Conservation (phyloP, 2,888 invertebrate species). For the Slavum lentiscoides region DNA sequence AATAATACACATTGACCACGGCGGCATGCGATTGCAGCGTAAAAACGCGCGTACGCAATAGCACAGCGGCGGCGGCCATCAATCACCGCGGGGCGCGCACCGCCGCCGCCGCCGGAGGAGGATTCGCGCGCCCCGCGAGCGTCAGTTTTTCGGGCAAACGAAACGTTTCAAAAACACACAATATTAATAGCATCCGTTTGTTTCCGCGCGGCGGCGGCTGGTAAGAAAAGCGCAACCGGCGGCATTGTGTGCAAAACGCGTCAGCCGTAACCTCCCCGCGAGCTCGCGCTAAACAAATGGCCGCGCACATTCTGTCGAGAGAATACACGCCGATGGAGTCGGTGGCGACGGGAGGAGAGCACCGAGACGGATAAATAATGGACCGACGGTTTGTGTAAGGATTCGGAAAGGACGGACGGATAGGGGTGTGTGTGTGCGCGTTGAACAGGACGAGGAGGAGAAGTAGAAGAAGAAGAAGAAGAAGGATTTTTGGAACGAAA, state of each 20-base stretch:
- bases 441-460: neutral
- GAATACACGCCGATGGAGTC: neutral
- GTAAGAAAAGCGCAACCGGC: slow-evolving; percentile 40
- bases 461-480: slow-evolving; percentile 41
- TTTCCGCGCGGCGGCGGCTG: neutral
- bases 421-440: neutral
- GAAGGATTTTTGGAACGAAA: slow-evolving; percentile 52
- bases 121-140: slow-evolving; percentile 1
- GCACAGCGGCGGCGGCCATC: slow-evolving; percentile 27
- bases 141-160: slow-evolving; percentile 53
- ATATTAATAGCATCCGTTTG: slow-evolving; percentile 53
- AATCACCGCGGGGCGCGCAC: slow-evolving; percentile 11
- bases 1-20: too few relatives aligned
- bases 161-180: slow-evolving; percentile 53
- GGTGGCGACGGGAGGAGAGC: neutral
- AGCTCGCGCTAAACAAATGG: slow-evolving; percentile 42
- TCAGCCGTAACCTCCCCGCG: slow-evolving; percentile 47
- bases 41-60: too few relatives aligned
- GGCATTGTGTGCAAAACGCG: slow-evolving; percentile 46
- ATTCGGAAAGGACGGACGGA: neutral
- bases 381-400: slow-evolving; percentile 31
- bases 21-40: too few relatives aligned
- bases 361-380: slow-evolving; percentile 45
- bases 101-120: too few relatives aligned
- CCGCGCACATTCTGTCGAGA: slow-evolving; percentile 36